Percentiles rank a stretch among this genome's conserved stretches.
Evolutionary conservation across 1,140 invertebrate genomes (phyloP).

Genomic region (Oncopeltus fasciatus): DNA sequence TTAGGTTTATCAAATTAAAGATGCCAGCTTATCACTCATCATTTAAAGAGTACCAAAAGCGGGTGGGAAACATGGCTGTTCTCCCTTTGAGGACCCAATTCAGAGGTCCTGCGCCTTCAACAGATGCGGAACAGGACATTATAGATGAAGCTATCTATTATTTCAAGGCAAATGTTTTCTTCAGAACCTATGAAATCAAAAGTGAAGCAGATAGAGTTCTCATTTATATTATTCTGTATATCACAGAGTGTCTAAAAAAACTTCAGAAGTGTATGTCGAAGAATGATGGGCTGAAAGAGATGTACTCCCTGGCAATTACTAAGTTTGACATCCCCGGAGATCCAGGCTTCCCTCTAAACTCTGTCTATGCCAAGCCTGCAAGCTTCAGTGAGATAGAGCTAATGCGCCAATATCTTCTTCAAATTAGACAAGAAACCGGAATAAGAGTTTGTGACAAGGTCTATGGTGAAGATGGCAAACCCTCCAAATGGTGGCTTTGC

Average conservation of each 20-base stretch:
- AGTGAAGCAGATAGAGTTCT: conserved; percentile 88
- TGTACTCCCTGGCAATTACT: conserved; percentile 88
- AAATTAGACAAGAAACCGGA: conserved; percentile 90
- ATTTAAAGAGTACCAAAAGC: conserved; percentile 52
- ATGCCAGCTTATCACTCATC: conserved; percentile 79
- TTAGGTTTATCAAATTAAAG: no score
- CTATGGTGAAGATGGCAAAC: conserved; percentile 81
- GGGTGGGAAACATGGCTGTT: conserved; percentile 85
- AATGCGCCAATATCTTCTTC: conserved; percentile 85
- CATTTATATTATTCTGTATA: conserved; percentile 97
- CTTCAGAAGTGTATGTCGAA: conserved; percentile 82
- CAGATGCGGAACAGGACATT: conserved; percentile 67
- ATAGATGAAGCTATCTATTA: conserved; percentile 95
- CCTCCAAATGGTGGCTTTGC: conserved; percentile 99
- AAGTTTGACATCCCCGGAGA: conserved; percentile 97
- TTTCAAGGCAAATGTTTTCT: conserved; percentile 99
- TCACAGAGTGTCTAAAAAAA: conserved; percentile 93
- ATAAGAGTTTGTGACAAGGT: conserved; percentile 80
- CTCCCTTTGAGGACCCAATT: conserved; percentile 73
- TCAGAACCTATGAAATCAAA: conserved; percentile 97
- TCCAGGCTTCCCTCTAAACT: conserved; percentile 87
- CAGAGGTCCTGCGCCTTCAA: conserved; percentile 72
- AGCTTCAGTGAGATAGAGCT: conserved; percentile 60
- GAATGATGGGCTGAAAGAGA: conserved; percentile 81
- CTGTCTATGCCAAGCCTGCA: conserved; percentile 85